Percentiles rank a stretch among this genome's conserved stretches.
phyloP scores from a whole-genome alignment of 2,113 vertebrate species.

The Lonchura striata region DNA sequence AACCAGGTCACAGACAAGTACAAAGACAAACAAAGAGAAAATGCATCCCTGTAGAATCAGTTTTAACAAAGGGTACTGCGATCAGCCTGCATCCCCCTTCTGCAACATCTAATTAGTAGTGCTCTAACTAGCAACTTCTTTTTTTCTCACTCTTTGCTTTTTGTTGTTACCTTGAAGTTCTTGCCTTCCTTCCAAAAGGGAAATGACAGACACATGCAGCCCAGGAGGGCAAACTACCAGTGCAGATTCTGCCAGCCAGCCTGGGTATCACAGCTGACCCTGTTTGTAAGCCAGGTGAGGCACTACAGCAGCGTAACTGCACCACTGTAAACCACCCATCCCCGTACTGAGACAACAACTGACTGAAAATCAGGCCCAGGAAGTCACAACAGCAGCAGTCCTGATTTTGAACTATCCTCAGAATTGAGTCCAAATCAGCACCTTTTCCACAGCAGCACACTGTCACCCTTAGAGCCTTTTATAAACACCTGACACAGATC shows the following conservation, averaged over 20 bases:
- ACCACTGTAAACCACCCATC: neutral
- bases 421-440: neutral
- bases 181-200: neutral
- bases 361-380: neutral
- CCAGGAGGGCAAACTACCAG: neutral
- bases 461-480: neutral
- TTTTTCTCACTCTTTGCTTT: accelerated
- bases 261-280: neutral
- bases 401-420: neutral
- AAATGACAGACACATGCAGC: neutral
- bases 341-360: neutral
- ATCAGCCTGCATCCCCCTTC: neutral
- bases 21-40: neutral
- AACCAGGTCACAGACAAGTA: neutral
- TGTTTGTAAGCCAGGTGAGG: neutral
- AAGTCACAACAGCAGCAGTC: neutral
- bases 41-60: neutral
- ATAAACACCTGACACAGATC: neutral
- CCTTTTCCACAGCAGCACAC: neutral
- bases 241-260: too few species aligned
- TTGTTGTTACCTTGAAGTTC: neutral
- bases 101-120: neutral
- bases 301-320: neutral
- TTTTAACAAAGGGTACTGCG: neutral
- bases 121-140: neutral